phyloP scores from a whole-genome alignment of 2,113 vertebrate genomes.

The Phocoena phocoena region DNA sequence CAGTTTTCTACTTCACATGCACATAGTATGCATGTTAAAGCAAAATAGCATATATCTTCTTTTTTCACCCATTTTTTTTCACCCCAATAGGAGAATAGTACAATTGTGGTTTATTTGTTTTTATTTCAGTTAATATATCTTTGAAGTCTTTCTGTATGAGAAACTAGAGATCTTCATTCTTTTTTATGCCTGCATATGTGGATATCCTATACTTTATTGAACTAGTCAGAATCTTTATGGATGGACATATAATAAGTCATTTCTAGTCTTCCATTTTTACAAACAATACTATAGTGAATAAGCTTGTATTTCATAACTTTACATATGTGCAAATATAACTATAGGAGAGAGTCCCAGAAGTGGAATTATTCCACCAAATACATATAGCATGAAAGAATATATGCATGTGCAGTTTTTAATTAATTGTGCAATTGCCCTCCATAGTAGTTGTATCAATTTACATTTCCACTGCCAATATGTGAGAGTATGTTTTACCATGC shows the following conservation, averaged over 20 bases:
- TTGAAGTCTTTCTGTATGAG: slow-evolving; percentile 1
- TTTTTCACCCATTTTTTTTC: neutral
- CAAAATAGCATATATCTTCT: neutral
- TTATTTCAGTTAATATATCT: neutral
- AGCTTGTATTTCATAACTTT: slow-evolving; percentile 12
- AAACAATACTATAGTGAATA: neutral
- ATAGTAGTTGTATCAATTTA: neutral
- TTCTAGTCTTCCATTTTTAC: slow-evolving; percentile 24
- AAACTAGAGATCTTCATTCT: neutral
- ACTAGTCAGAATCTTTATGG: neutral
- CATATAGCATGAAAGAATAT: neutral
- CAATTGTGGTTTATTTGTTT: neutral
- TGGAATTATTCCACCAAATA: neutral
- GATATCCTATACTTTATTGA: neutral
- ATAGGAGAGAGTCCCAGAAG: neutral
- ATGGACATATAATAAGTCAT: neutral
- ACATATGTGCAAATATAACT: neutral
- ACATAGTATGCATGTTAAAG: neutral
- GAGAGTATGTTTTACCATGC: neutral
- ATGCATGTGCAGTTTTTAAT: neutral
- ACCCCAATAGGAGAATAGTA: neutral
- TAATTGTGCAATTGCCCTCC: neutral
- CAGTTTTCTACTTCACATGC: neutral
- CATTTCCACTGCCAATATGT: neutral
- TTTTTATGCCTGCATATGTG: neutral